Percentiles rank a stretch among this genome's conserved stretches.
Evolutionary conservation across 2,888 invertebrate genomes (phyloP).

Genomic region (Eupithecia insigniata): DNA sequence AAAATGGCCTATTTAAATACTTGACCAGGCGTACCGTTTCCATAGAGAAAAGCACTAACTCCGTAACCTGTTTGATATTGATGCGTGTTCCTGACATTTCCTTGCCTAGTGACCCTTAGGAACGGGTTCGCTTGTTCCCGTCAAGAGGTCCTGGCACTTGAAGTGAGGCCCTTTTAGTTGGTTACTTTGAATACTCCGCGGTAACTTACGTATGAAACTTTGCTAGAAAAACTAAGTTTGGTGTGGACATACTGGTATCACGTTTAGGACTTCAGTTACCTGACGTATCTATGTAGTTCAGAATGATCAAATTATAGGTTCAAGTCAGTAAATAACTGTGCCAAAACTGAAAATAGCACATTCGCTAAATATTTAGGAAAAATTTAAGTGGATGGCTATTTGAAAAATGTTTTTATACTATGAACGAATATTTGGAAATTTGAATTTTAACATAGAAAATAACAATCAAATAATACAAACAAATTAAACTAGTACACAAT

Average conservation of each 20-base stretch:
- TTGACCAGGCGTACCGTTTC: constrained; percentile 11
- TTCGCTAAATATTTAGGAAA: too few species aligned
- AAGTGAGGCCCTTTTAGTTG: constrained; percentile 59
- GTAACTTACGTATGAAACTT: constrained; percentile 52
- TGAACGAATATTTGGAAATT: too few species aligned
- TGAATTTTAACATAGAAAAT: too few species aligned
- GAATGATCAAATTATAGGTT: too few species aligned
- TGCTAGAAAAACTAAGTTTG: constrained; percentile 52
- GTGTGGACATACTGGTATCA: constrained; percentile 20
- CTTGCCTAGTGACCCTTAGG: constrained; percentile 68
- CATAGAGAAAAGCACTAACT: constrained; percentile 5
- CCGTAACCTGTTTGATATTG: constrained; percentile 65
- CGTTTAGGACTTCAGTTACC: constrained; percentile 11
- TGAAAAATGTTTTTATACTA: too few species aligned
- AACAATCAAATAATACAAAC: too few species aligned
- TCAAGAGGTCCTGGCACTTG: constrained; percentile 51
- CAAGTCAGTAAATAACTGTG: too few species aligned
- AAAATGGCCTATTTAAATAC: neutral
- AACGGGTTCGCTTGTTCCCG: constrained; percentile 46
- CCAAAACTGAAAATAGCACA: too few species aligned
- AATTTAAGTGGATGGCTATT: too few species aligned
- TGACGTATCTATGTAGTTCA: neutral
- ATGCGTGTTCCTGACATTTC: constrained; percentile 78
- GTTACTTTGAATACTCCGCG: constrained; percentile 61
- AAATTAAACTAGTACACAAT: too few species aligned